These are phyloP conservation scores for Cossypha polioptera DNA, from an alignment of 2,797 vertebrate species.

Conservation along the genomic window DNA sequence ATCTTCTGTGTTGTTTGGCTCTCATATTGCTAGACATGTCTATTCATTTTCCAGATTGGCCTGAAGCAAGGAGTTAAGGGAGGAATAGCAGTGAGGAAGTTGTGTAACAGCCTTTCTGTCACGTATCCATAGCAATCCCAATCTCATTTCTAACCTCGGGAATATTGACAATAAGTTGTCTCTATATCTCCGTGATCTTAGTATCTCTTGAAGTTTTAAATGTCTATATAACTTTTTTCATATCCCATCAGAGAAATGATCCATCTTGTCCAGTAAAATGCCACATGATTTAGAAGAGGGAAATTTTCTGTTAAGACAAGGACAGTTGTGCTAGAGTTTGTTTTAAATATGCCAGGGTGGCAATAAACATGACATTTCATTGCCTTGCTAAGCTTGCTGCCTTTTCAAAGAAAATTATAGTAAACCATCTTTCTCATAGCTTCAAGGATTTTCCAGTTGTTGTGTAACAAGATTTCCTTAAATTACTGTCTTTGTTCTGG, in stretches of 20 bases:
- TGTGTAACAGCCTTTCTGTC: not conserved
- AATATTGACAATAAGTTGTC: not conserved
- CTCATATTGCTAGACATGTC: not conserved
- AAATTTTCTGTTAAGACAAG: not conserved
- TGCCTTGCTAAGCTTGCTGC: not conserved
- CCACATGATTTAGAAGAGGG: not conserved
- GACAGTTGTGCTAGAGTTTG: not conserved
- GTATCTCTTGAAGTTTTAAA: not conserved
- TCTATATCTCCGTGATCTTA: not conserved
- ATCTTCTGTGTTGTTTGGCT: not conserved
- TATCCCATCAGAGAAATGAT: not conserved
- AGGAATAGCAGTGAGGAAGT: not conserved
- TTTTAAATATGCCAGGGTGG: not conserved
- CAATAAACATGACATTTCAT: not conserved
- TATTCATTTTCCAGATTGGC: not conserved
- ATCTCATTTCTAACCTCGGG: not conserved
- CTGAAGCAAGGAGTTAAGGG: not conserved
- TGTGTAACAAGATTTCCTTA: not conserved
- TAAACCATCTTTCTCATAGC: not conserved
- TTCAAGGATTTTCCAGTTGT: not conserved
- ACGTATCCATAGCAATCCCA: not conserved
- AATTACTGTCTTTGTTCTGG: not conserved
- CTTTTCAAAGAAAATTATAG: not conserved
- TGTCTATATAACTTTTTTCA: not conserved
- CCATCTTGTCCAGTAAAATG: not conserved